Percentiles rank a stretch among this genome's conserved stretches.
These are phyloP conservation scores for Alviniconcha marisindica DNA, from an alignment of 1,140 invertebrate species.

Conservation along the genomic window DNA sequence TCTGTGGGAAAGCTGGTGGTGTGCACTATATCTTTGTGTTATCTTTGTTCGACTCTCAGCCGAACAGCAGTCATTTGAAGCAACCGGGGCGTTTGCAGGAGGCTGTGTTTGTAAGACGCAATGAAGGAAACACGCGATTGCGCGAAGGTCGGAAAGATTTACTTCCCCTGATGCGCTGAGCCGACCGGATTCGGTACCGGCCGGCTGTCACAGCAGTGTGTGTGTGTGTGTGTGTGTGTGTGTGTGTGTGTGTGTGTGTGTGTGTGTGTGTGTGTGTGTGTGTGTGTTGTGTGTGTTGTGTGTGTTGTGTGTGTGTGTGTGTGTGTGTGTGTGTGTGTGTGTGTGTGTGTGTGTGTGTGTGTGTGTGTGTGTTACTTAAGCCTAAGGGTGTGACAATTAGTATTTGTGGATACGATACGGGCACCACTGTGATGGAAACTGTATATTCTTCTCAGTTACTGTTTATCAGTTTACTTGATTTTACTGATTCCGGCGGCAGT, in stretches of 20 bases:
- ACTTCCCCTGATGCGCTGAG: not conserved
- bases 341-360: not conserved
- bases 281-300: too few relatives aligned
- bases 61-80: not conserved
- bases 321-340: conserved; percentile 3
- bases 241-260: not conserved
- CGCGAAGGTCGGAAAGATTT: not conserved
- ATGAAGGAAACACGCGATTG: not conserved
- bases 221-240: not conserved
- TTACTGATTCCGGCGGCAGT: too few relatives aligned
- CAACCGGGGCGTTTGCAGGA: not conserved
- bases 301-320: too few relatives aligned
- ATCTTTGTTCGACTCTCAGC: not conserved
- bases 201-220: too few relatives aligned
- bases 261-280: too few relatives aligned
- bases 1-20: not conserved
- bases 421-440: too few relatives aligned
- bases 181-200: not conserved
- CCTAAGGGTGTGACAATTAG: too few relatives aligned
- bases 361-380: too few relatives aligned
- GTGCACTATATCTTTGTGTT: not conserved
- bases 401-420: not conserved
- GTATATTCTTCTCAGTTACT: too few relatives aligned
- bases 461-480: too few relatives aligned
- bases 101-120: not conserved